A percentile compares a stretch with the other conserved stretches of the same genome.
Conservation (phyloP, 2,113 vertebrate genomes). For the Stercorarius parasiticus region DNA sequence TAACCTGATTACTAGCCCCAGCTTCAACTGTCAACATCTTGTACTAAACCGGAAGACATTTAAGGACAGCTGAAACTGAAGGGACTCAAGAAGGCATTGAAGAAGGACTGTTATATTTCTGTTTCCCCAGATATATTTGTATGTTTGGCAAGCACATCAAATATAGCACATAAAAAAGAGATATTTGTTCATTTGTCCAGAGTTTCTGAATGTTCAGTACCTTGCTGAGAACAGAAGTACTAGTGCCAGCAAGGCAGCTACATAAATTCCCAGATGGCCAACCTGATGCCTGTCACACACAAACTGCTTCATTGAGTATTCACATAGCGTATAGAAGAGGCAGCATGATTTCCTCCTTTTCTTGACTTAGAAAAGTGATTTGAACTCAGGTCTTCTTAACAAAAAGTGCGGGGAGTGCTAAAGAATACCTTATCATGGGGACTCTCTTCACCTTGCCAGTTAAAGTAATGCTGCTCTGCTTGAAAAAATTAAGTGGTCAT, state of each 20-base stretch:
- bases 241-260: neutral
- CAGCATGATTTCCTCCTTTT: neutral
- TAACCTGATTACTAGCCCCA: neutral
- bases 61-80: neutral
- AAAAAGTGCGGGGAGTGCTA: neutral
- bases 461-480: neutral
- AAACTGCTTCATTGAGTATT: neutral
- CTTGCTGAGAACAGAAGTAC: neutral
- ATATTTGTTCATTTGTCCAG: neutral
- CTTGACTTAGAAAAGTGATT: neutral
- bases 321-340: neutral
- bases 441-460: neutral
- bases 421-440: neutral
- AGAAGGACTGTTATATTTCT: neutral
- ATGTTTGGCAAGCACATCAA: neutral
- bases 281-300: neutral
- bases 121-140: neutral
- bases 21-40: neutral
- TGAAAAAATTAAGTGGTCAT: neutral
- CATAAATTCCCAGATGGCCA: neutral
- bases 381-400: neutral
- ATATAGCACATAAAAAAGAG: neutral
- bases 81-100: neutral
- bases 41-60: neutral
- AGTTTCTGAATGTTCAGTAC: neutral